Evolutionary conservation across 2,888 invertebrate genomes (phyloP).

Genomic region (Prostheceraeus crozeri): DNA sequence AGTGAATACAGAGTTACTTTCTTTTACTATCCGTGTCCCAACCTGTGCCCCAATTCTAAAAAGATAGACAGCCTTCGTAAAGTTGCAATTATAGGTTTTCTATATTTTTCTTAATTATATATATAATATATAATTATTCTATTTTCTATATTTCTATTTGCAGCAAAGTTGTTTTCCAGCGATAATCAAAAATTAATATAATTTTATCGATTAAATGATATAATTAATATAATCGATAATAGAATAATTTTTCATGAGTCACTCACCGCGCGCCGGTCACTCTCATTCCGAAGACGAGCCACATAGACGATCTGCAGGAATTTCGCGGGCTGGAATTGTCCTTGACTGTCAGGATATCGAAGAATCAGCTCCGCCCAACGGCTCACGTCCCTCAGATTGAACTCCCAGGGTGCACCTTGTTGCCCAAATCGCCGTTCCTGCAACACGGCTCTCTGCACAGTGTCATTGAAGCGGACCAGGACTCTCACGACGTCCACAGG

Average conservation of each 20-base stretch:
- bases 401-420: slow-evolving; percentile 85
- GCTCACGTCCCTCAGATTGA: slow-evolving; percentile 85
- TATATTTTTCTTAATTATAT: neutral
- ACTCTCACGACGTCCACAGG: slow-evolving; percentile 63
- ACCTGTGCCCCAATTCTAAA: too few species aligned
- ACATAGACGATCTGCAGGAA: slow-evolving; percentile 39
- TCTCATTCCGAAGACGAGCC: slow-evolving; percentile 13
- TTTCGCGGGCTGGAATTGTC: neutral
- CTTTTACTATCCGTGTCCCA: too few species aligned
- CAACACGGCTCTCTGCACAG: slow-evolving; percentile 51
- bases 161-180: neutral
- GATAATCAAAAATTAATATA: neutral
- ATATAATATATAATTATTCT: neutral
- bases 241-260: neutral
- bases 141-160: neutral
- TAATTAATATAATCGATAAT: slow-evolving; percentile 34
- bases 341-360: neutral
- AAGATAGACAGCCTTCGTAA: too few species aligned
- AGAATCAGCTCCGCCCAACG: slow-evolving; percentile 77
- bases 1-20: too few species aligned
- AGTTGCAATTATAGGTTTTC: too few species aligned
- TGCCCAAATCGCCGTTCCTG: slow-evolving; percentile 64
- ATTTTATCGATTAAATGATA: neutral
- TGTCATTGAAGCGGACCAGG: slow-evolving; percentile 73
- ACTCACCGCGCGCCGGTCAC: slow-evolving; percentile 21